Evolutionary conservation across 1,140 invertebrate genomes (phyloP).

Genomic region (Teleopsis dalmanni): DNA sequence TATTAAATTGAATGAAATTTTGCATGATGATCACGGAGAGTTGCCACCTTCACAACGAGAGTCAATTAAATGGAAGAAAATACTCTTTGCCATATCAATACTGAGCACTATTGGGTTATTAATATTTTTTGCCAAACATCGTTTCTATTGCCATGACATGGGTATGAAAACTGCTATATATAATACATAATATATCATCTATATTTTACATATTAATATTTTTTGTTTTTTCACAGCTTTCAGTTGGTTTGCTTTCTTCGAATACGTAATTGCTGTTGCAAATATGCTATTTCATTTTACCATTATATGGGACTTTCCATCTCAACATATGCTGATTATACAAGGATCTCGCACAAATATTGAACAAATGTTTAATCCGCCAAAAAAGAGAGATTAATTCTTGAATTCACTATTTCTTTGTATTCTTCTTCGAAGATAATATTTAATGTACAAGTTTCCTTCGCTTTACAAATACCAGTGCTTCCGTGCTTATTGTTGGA

Average conservation of each 20-base stretch:
- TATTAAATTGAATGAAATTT: slow-evolving; percentile 34
- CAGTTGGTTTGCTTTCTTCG: slow-evolving; percentile 87
- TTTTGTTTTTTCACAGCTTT: slow-evolving; percentile 61
- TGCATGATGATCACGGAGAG: slow-evolving; percentile 39
- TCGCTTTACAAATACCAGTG: neutral
- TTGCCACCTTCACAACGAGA: slow-evolving; percentile 38
- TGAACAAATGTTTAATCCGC: slow-evolving; percentile 18
- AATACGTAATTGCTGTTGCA: slow-evolving; percentile 80
- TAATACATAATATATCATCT: neutral
- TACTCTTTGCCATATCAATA: slow-evolving; percentile 67
- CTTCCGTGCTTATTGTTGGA: no score
- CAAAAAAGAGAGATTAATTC: slow-evolving; percentile 11
- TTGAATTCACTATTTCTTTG: no score
- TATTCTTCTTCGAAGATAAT: no score
- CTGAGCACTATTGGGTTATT: slow-evolving; percentile 71
- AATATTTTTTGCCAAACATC: slow-evolving; percentile 80
- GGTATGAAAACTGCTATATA: slow-evolving; percentile 49
- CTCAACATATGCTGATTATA: slow-evolving; percentile 68
- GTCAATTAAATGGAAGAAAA: slow-evolving; percentile 60
- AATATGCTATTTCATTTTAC: slow-evolving; percentile 89
- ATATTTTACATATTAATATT: slow-evolving; percentile 5
- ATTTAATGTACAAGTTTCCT: no score
- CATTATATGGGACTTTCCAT: slow-evolving; percentile 76
- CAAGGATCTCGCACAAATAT: slow-evolving; percentile 44
- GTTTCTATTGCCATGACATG: slow-evolving; percentile 77